phyloP scores from a whole-genome alignment of 1,140 invertebrate species.

The Solenopsis invicta region DNA sequence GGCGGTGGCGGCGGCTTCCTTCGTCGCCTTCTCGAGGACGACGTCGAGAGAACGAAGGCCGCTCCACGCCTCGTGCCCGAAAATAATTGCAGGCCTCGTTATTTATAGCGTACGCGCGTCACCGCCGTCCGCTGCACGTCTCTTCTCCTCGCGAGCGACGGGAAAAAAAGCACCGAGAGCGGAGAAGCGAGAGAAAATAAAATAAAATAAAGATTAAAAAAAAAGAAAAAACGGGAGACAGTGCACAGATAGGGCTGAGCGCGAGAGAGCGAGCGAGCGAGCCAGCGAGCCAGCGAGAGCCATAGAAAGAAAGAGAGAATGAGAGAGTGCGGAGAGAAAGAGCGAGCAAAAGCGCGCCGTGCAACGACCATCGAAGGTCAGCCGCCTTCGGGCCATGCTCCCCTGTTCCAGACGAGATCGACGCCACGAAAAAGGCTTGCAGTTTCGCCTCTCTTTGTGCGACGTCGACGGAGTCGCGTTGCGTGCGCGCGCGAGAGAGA shows the following conservation, averaged over 20 bases:
- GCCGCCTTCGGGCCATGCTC: conserved; percentile 69
- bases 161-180: conserved; percentile 12
- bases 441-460: conserved; percentile 35
- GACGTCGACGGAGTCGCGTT: conserved; percentile 16
- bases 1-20: not conserved
- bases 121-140: conserved; percentile 66
- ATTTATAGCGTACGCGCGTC: conserved; percentile 84
- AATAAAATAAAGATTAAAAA: conserved; percentile 37
- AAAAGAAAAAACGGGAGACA: conserved; percentile 19
- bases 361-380: conserved; percentile 77
- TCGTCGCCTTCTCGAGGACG: not conserved
- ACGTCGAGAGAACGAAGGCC: conserved; percentile 26
- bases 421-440: conserved; percentile 39
- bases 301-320: conserved; percentile 3
- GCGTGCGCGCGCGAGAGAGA: conserved; percentile 24
- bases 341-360: conserved; percentile 68
- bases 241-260: conserved; percentile 1
- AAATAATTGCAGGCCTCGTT: conserved; percentile 79
- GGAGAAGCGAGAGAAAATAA: conserved; percentile 21
- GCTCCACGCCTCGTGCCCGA: conserved; percentile 63
- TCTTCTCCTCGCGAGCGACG: conserved; percentile 59
- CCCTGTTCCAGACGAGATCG: conserved; percentile 47
- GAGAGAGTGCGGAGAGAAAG: not conserved
- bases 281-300: not conserved
- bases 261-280: conserved; percentile 20